Evolutionary conservation across 35 echinoderm and acorn worm genomes (phyloP).

Genomic region (Antedon bifida): DNA sequence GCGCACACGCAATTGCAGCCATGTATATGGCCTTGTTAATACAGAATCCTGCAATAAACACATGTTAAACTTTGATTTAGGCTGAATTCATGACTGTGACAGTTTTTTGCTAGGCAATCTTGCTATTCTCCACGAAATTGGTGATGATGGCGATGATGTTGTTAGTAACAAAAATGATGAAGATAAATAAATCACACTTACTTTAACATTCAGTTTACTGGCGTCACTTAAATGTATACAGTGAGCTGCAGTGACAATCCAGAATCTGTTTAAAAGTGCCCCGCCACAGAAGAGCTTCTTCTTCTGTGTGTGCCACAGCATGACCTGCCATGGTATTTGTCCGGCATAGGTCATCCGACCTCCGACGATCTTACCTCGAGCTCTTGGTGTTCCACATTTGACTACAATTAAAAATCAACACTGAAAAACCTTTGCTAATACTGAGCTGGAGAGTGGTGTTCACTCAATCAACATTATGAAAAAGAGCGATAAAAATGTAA

Average conservation of each 20-base stretch:
- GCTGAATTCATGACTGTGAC: too few relatives aligned
- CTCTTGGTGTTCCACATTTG: not conserved
- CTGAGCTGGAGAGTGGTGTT: too few relatives aligned
- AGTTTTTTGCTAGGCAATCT: too few relatives aligned
- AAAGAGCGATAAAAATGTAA: too few relatives aligned
- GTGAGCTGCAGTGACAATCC: slow-evolving; percentile 74
- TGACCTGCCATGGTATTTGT: slow-evolving; percentile 59
- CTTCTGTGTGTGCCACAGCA: slow-evolving; percentile 37
- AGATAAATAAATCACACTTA: not conserved
- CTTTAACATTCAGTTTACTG: slow-evolving; percentile 12
- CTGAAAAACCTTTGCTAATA: not conserved
- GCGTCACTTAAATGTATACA: slow-evolving; percentile 22
- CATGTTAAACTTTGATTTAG: too few relatives aligned
- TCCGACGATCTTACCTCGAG: slow-evolving; percentile 48
- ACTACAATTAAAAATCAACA: not conserved
- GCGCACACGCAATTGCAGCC: not conserved
- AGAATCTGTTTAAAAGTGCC: slow-evolving; percentile 50
- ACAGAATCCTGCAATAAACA: too few relatives aligned
- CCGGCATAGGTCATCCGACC: slow-evolving; percentile 43
- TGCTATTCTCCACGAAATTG: too few relatives aligned
- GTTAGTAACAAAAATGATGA: too few relatives aligned
- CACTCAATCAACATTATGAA: not conserved
- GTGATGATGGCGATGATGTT: too few relatives aligned
- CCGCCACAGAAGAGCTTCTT: slow-evolving; percentile 56
- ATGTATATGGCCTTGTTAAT: too few relatives aligned